Evolutionary conservation across 1,140 invertebrate species (phyloP).

Genomic region (Drosophila triauraria): DNA sequence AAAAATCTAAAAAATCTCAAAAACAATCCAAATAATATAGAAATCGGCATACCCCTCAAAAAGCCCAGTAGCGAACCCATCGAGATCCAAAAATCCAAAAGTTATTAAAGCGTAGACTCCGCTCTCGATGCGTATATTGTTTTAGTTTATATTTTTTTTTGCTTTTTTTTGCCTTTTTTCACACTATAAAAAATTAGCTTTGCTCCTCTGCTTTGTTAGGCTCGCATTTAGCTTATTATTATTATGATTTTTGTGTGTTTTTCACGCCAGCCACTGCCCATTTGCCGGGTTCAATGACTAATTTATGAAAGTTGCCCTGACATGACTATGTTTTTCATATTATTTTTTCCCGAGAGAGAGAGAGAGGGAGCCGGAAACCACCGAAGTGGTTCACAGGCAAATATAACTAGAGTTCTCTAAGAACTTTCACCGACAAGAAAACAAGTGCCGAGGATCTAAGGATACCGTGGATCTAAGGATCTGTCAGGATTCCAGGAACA

Average conservation of each 20-base stretch:
- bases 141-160: conserved; percentile 43
- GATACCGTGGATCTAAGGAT: conserved; percentile 10
- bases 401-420: conserved; percentile 21
- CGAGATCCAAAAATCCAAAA: conserved; percentile 33
- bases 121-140: conserved; percentile 72
- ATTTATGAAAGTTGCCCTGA: conserved; percentile 77
- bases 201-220: conserved; percentile 48
- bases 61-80: background rate
- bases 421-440: conserved; percentile 41
- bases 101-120: conserved; percentile 78
- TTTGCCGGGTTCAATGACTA: conserved; percentile 73
- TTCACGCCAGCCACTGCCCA: conserved; percentile 20
- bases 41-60: background rate
- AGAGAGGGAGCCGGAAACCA: conserved; percentile 42
- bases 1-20: background rate
- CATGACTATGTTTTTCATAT: conserved; percentile 48
- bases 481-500: conserved; percentile 48
- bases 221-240: conserved; percentile 67
- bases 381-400: conserved; percentile 29
- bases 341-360: background rate
- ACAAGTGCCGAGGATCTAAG: conserved; percentile 18
- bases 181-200: conserved; percentile 77
- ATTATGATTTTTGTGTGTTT: conserved; percentile 32
- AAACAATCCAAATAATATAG: too few species aligned
- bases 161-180: conserved; percentile 32